Evolutionary conservation across 1,140 invertebrate species (phyloP), one percentile per base, ranked within the genome.

Genomic region (Agrypnia vestita): DNA sequence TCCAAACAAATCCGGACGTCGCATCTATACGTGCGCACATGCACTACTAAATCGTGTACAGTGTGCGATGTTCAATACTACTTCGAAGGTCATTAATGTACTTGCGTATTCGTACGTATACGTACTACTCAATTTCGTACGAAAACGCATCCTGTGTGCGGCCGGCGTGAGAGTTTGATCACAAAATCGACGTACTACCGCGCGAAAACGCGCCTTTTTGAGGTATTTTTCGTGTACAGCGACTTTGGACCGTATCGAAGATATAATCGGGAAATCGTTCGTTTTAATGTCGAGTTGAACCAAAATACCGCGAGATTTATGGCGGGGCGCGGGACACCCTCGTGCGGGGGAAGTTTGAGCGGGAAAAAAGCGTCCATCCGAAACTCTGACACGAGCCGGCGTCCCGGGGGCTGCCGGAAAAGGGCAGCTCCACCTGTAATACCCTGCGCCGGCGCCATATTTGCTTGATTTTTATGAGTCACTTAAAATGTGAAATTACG

Each of bases 291-390:
- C 8, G 9, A 13, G 17, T 21, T 21, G 13, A 11, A 21, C 55
- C 9, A 59, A 21, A 59, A 59, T 59, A 59, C 55, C 15, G 3
- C 15, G 17, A 59, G 55, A 59, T 59, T 59, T 59, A 59, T 7
- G 55, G 15, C 9, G 15, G 10, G 8, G 55, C 55, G 55, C 25
- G 6, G 25, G 25, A 6, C 25, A 35, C 55, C 55, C 55, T 59
- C n/a, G 53, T 7, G 53, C 3, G 53, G 53, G 55, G 55, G 15
- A 59, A 59, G 13, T 21, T 59, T 56, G 53, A 56, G 53, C 4
- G 53, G 53, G 53, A 56, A 56, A 35, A 19, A 56, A 56, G 53
- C 53, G 53, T 56, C n/a, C 53, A 56, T 17, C 53, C 53, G 53
- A 56, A 19, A 56, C 53, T n/a, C n/a, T n/a, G 53, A 17, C 53